Evolutionary conservation across 2,113 vertebrate genomes (phyloP), one percentile per base, ranked within the genome.

Genomic region (Trichechus manatus): DNA sequence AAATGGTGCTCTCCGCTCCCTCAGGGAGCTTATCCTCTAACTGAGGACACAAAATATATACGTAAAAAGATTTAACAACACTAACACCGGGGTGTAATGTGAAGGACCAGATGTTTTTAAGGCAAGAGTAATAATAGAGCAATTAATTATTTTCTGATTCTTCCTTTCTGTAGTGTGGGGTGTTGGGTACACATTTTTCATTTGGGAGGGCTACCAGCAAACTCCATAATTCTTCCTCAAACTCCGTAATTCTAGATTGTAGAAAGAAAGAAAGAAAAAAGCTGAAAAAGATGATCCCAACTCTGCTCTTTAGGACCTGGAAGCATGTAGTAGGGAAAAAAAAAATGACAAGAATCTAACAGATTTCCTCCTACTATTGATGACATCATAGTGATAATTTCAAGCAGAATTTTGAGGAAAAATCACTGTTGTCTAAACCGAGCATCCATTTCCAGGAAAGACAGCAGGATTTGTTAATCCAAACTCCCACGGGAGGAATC

Each of bases 91-190:
- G 20, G 15, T n/a, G 1, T 22, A 64, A 42, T 53, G n/a, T 72
- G 77, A 97, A 53, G 70, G n/a, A 74, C 44, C 42, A 44, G 59
- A 36, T 88, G 9, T 72, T 86, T 96, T 31, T 14, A 47, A 87
- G 36, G 59, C 56, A 89, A 29, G 36, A 89, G 50, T 86, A 89
- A 94, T 50, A 61, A 61, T 47, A n/a, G 7, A 77, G 91, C 81
- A 84, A 75, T 88, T 61, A 31, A 74, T 96, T 95, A 84, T 88
- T 95, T 93, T 93, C 61, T 95, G 44, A 10, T 47, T 95, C 44
- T 88, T 92, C 53, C 66, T 91, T 86, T 94, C 44, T 56, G 15
- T 68, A 68, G 3, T 22, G 11, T 75, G n/a, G 36, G 44, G 6
- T 81, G 6, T 77, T 47, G 19, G 31, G 20, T 79, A 50, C 19